Evolutionary conservation across 2,797 vertebrate species (phyloP).

Genomic region (Chelidonichthys spinosus): DNA sequence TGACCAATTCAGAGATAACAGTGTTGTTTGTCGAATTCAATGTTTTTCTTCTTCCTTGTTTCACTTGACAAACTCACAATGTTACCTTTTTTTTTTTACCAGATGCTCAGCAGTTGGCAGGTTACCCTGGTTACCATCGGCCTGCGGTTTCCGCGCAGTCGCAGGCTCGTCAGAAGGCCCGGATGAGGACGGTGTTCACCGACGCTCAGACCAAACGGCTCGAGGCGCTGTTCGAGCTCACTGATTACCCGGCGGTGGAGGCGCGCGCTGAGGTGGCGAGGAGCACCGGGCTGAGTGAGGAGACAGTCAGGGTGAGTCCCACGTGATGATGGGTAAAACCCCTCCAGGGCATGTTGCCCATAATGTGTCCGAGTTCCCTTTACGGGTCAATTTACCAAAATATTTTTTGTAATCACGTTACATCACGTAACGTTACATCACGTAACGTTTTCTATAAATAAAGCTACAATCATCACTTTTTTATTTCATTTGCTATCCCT

Average conservation of each 20-base stretch:
- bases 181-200: conserved; percentile 82
- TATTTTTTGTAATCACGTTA: not conserved
- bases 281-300: conserved; percentile 76
- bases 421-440: too few relatives aligned
- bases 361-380: not conserved
- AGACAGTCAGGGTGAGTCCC: conserved; percentile 80
- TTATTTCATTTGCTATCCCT: not conserved
- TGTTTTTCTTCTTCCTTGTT: not conserved
- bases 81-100: not conserved
- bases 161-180: conserved; percentile 57
- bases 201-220: conserved; percentile 74
- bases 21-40: too few relatives aligned
- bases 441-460: too few relatives aligned
- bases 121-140: conserved; percentile 39
- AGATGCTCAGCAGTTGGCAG: conserved; percentile 21
- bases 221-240: conserved; percentile 76
- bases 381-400: not conserved
- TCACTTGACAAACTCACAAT: not conserved
- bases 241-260: conserved; percentile 74
- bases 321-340: not conserved
- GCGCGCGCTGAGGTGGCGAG: conserved; percentile 70
- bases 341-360: not conserved
- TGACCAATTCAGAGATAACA: too few relatives aligned
- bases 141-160: not conserved
- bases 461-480: not conserved